Percentiles rank a stretch among this genome's conserved stretches.
These are phyloP conservation scores for Eurytoma adleriae DNA, from an alignment of 2,888 invertebrate genomes.

Conservation along the genomic window DNA sequence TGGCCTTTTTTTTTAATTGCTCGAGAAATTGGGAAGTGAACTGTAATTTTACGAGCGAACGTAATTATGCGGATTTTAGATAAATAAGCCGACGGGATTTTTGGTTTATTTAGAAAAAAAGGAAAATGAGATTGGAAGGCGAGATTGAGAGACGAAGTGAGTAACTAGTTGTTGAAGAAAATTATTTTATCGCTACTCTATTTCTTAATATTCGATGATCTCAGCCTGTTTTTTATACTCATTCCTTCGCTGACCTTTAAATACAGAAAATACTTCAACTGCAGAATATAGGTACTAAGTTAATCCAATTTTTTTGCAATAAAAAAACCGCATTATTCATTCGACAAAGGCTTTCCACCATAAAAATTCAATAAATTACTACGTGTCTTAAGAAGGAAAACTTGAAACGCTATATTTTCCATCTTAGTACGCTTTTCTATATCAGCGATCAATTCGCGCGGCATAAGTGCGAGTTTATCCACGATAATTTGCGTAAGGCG, in stretches of 20 bases:
- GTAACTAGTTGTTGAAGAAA: neutral
- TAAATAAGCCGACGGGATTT: too few species aligned
- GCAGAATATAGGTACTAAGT: neutral
- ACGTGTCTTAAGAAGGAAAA: neutral
- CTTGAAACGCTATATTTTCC: neutral
- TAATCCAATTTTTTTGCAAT: neutral
- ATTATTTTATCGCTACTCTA: neutral
- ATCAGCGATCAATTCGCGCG: conserved; percentile 7
- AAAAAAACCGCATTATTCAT: neutral
- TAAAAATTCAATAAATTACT: neutral
- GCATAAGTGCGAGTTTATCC: neutral
- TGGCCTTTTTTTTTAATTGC: too few species aligned
- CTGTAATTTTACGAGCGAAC: too few species aligned
- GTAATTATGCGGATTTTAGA: too few species aligned
- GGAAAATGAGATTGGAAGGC: too few species aligned
- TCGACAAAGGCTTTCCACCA: neutral
- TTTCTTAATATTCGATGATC: neutral
- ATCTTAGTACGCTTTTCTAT: neutral
- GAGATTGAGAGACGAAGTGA: neutral
- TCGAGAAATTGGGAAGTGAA: too few species aligned
- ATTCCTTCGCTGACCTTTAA: neutral
- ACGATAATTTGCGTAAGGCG: conserved; percentile 32
- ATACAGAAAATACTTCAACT: neutral
- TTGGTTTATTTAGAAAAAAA: too few species aligned
- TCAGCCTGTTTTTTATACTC: neutral